Conservation (phyloP, 2,113 vertebrate genomes). For the Melanocharis versteri region DNA sequence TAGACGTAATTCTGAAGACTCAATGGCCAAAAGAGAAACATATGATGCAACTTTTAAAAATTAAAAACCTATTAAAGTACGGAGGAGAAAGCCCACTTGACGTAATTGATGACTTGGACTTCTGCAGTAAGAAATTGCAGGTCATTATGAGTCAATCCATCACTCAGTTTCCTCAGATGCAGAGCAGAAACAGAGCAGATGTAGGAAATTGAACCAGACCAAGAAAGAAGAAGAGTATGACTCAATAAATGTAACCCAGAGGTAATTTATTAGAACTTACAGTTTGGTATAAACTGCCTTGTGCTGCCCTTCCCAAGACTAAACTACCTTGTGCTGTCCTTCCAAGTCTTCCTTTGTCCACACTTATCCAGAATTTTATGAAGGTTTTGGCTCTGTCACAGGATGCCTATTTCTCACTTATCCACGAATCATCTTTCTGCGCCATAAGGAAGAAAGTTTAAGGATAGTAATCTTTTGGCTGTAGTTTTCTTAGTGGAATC, state of each 20-base stretch:
- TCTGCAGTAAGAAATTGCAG: slow-evolving; percentile 1
- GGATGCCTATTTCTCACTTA: not conserved
- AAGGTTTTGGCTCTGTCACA: not conserved
- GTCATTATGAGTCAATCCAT: not conserved
- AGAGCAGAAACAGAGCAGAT: slow-evolving; percentile 23
- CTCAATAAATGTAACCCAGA: slow-evolving; percentile 10
- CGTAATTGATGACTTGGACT: not conserved
- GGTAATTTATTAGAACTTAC: not conserved
- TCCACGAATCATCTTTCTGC: not conserved
- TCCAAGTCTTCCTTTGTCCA: not conserved
- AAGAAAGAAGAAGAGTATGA: slow-evolving; percentile 3
- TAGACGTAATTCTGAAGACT: not conserved
- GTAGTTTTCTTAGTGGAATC: not conserved
- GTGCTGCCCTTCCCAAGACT: not conserved
- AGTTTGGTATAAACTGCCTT: not conserved
- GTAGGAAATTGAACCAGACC: not conserved
- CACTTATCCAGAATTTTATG: not conserved
- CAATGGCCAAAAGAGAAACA: slow-evolving; percentile 42
- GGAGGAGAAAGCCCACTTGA: slow-evolving; percentile 32
- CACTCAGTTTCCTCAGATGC: slow-evolving; percentile 7
- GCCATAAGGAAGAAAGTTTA: not conserved
- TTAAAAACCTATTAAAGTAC: slow-evolving; percentile 22
- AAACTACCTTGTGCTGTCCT: not conserved
- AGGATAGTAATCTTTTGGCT: not conserved
- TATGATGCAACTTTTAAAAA: not conserved